Base-by-base conservation (phyloP, 1,140 invertebrate species). In the Drosophila sproati region DNA sequence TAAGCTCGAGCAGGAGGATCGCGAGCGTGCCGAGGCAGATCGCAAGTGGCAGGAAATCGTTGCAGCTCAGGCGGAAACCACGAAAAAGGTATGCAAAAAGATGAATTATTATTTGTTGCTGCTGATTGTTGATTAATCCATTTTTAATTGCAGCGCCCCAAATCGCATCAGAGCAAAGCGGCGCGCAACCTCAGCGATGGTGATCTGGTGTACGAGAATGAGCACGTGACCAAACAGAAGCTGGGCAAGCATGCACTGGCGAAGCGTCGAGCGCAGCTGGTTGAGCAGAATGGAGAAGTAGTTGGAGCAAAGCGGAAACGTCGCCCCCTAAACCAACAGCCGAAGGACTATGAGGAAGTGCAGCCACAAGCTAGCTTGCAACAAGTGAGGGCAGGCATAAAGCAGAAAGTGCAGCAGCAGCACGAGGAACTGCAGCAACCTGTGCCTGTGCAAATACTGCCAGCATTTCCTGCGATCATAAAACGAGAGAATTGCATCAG, bases 1-100 rank as follows among this genome's bases (percentile, higher is more conserved):
- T 41, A 93, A 93, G 57, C 67, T 93, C 5, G 91, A 93, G 43
- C 79, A 78, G 37, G 93, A 93, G 56, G 92, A 93, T 63, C 81
- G 87, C 3, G 82, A 93, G 32, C 72, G 75, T 2, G 79, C 78
- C 37, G 86, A 92, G 10, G 68, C 73, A 5, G 73, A 82, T 43
- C 70, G 74, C 28, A 59, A 80, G n/a, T 90, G 80, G 82, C 77
- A 77, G 37, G 75, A 80, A 56, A 91, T 90, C 29, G 29, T 59
- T 0, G 31, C 57, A n/a, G 57, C 62, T 28, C 52, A 78, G n/a
- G 71, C 71, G 0, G 55, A 74, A 29, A 78, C 70, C 6, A 54
- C 72, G 3, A 78, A 79, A 56, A 92, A 85, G 77, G 91, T 91
- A 31, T 31, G 43, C 28, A 2, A 48, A 35, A 10, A 0, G 35